Base-by-base conservation (phyloP, 2,797 vertebrate species). In the Cyprinella venusta region DNA sequence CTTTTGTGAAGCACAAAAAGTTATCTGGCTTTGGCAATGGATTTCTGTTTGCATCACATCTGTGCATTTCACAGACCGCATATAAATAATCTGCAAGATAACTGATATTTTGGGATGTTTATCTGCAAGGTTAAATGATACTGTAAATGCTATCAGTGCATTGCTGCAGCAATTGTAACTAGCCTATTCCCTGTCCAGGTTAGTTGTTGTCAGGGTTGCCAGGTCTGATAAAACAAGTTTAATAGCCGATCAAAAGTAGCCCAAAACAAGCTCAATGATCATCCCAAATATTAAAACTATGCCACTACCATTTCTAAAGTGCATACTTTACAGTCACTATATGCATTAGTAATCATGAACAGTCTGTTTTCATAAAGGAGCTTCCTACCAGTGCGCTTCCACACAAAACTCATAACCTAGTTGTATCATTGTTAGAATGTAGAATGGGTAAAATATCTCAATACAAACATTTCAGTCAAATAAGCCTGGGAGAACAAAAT, bases 1-100 rank as follows among this genome's bases (percentile, higher is more conserved):
- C 26, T 7, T 9, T 33, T 33, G 2, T 33, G 24, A 75, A 75
- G 71, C 50, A 56, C 50, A 36, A 59, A 74, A 76, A 45, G 7
- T 10, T 12, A 79, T 19, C 26, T 54, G 26, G 42, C 40, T 67
- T 67, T 42, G 42, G 36, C 18, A 19, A 50, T n/a, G 30, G 18
- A 24, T 36, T 16, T 42, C 38, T 19, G 24, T 33, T 54, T 52
- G 24, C 40, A 54, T 81, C 56, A 56, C 63, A 94, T 63, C 90
- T 95, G 94, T 82, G 50, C 70, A 85, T 83, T 94, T 95, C 94
- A 85, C 94, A 94, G 80, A 82, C 21, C 48, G n/a, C 19, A 70
- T 77, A 81, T 42, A 72, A 71, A 54, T 33, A 33, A 79, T 56
- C 52, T 4, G 30, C 63, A 64, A 84, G 92, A 93, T 92, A 92